Evolutionary conservation across 2,113 vertebrate genomes (phyloP), one percentile per base, ranked within the genome.

Genomic region (Piaya cayana): DNA sequence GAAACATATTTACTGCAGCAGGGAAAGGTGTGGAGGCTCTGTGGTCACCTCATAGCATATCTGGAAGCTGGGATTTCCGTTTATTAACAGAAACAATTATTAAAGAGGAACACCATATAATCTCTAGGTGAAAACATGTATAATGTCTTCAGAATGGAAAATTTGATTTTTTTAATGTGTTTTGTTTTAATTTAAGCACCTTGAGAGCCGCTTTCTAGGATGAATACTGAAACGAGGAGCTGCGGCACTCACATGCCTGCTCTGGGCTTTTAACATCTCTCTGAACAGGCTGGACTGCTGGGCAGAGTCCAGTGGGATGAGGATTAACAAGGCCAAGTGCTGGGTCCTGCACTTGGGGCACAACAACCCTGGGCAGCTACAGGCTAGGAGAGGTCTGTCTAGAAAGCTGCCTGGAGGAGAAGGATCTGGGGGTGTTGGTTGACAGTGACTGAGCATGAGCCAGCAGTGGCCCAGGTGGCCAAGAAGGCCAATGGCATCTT

Each of bases 151-250:
- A 63, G 55, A 39, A 63, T 42, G 49, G 62, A 55, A 36, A 82
- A 34, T 23, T 3, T 56, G 6, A 15, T 8, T 5, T 9, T 22
- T 34, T 39, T 17, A 16, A 7, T 1, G 1, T 43, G 5, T 26
- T 82, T 22, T 16, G 9, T 49, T 82, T 86, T 56, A 16, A 27
- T 56, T 56, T 20, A 52, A 68, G 42, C 53, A 26, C 37, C 29
- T 25, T 8, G 50, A 39, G 49, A 27, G 18, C 10, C 15, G 11
- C 52, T 68, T 43, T 37, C 8, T 15, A 14, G 74, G 68, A 39
- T 52, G 77, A 21, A 32, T 4, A 11, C 19, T 49, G 82, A 21
- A 81, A 70, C 11, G n/a, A 36, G 37, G 29, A 47, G 29, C 50
- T 4, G 3, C 37, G 64, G 43, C 63, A 42, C 15, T 23, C 53